Percentiles rank a stretch among this genome's conserved stretches.
phyloP scores from a whole-genome alignment of 2,797 vertebrate genomes.

The Bucorvus abyssinicus region DNA sequence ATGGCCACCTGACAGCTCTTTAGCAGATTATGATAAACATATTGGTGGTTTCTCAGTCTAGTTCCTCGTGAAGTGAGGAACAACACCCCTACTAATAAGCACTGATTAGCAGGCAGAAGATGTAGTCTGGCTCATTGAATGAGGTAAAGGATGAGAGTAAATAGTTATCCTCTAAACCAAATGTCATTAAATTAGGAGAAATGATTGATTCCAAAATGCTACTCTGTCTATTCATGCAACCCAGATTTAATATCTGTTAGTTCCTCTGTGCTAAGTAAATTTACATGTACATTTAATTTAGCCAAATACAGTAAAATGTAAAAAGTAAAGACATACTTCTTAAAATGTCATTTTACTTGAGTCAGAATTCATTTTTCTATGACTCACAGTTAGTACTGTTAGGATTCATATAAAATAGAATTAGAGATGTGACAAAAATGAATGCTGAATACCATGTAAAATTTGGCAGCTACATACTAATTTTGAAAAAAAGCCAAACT shows the following conservation, averaged over 20 bases:
- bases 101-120: not conserved
- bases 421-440: not conserved
- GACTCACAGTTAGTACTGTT: not conserved
- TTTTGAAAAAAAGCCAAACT: constrained; percentile 12
- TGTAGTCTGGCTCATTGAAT: accelerated
- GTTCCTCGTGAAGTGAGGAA: not conserved
- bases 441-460: not conserved
- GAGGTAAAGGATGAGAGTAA: not conserved
- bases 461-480: not conserved
- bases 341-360: not conserved
- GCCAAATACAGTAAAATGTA: not conserved
- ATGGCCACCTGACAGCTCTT: not conserved
- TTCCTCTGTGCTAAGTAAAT: not conserved
- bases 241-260: not conserved
- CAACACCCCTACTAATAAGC: not conserved
- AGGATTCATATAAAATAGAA: not conserved
- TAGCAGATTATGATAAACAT: not conserved
- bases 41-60: not conserved
- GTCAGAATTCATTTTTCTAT: not conserved
- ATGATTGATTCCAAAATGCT: not conserved
- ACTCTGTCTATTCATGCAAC: not conserved
- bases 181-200: not conserved
- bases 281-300: not conserved
- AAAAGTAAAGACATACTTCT: not conserved
- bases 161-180: not conserved